Evolutionary conservation across 2,888 invertebrate genomes (phyloP), one percentile per base, ranked within the genome.

Genomic region (Pseudeuparius sepicola): DNA sequence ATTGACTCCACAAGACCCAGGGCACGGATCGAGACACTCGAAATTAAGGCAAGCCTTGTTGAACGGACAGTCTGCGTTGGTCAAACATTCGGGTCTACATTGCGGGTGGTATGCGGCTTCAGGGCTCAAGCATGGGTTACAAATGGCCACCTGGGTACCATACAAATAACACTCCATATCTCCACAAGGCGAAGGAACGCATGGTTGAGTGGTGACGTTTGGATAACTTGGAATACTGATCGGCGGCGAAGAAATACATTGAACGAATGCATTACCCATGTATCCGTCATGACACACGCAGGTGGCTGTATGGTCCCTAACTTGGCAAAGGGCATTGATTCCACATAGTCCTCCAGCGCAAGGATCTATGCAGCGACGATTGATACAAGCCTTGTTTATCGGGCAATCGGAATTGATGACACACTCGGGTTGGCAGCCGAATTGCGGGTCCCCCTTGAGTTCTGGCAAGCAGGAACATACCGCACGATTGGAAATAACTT

Each of bases 351-450:
- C 73, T 26, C 72, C 73, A 4, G 66, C 56, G 54, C 87, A 88
- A 13, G 85, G 82, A 61, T 83, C 77, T 37, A 68, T 60, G 53
- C 87, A 86, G 52, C 78, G 76, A 49, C 74, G 70, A 51, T 83
- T 76, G 9, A 84, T 64, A 55, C 89, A 89, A 10, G 84, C 76
- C 56, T 79, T 74, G 46, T 78, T 71, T 3, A 71, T 61, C 7
- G 75, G 67, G 59, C 89, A 89, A 50, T 88, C 87, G 0, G 85
- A 78, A 59, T 87, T 86, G 50, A 82, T 72, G n/a, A 75, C 68
- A 59, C 87, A 85, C 63, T 87, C 85, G 14, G 84, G 80, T 53
- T 72, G 71, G 55, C 78, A 88, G 47, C 82, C 84, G 32, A 68
- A 63, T 44, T 74, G 74, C 3, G 89, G 87, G 64, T 89, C 80